These are phyloP conservation scores for Syritta pipiens DNA, from an alignment of 2,888 invertebrate genomes.

Conservation along the genomic window DNA sequence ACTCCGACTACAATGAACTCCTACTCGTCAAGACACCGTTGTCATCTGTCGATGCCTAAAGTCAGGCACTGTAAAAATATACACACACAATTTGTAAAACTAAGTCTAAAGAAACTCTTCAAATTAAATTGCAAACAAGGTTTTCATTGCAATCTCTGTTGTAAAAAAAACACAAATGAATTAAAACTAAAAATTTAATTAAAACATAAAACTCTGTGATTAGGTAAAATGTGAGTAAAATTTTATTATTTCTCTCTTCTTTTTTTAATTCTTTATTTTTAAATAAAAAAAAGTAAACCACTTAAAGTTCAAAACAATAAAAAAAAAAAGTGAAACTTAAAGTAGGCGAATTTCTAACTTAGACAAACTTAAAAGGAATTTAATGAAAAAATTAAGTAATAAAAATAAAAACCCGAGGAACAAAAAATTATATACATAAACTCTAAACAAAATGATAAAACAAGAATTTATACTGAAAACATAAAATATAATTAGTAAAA, in stretches of 20 bases:
- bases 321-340: constrained; percentile 34
- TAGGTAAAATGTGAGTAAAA: constrained; percentile 60
- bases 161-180: constrained; percentile 20
- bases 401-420: constrained; percentile 55
- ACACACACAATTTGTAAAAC: not conserved
- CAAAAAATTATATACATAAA: constrained; percentile 53
- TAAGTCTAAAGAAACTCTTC: constrained; percentile 37
- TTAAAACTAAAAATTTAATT: not conserved
- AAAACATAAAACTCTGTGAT: constrained; percentile 61
- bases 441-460: constrained; percentile 34
- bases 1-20: constrained; percentile 78
- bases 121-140: constrained; percentile 53
- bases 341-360: constrained; percentile 32
- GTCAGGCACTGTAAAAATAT: constrained; percentile 8
- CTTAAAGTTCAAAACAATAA: constrained; percentile 61
- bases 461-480: constrained; percentile 56
- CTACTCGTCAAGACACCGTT: constrained; percentile 77
- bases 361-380: constrained; percentile 37
- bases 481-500: constrained; percentile 18
- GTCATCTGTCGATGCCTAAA: constrained; percentile 75
- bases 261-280: constrained; percentile 6
- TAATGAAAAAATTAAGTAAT: not conserved
- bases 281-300: constrained; percentile 29
- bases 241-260: constrained; percentile 24
- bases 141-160: constrained; percentile 55